Evolutionary conservation across 2,797 vertebrate genomes (phyloP), one percentile per base, ranked within the genome.

Genomic region (Megaceryle alcyon): DNA sequence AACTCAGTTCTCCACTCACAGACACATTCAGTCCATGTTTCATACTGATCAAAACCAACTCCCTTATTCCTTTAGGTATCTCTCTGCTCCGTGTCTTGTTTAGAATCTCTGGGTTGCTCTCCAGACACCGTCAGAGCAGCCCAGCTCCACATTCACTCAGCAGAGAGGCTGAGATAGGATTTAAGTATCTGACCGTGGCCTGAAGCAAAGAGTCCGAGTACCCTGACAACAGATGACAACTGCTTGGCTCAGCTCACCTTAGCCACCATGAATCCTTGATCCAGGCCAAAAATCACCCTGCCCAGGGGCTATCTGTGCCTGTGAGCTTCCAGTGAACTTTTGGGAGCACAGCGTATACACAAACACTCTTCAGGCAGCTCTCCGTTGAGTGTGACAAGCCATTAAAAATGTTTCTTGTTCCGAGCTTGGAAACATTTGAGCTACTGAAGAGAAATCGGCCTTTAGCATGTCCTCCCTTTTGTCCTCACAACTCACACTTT

Each of bases 391-490:
- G 19, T 86, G 85, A 66, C 88, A 95, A 63, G 86, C 41, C 77
- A 84, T 82, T 86, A 92, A 81, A 95, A 93, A 69, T 11, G 14
- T 69, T 71, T 65, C 86, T 86, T 59, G 20, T 83, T 94, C 57
- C 69, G 77, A 78, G 49, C 43, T 72, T 49, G 59, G 82, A 95
- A 95, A 83, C 15, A 61, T 54, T 81, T 83, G 88, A 95, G 79
- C 43, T 7, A 46, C 33, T 79, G 80, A 90, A 93, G 59, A 90
- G 70, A 92, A 94, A 94, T 88, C 91, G 70, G 83, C 33, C 71
- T 83, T 90, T 90, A 83, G 77, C 92, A 66, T 8, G 51, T 44
- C 63, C 35, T 65, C 63, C 25, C 51, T 65, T 60, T 41, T 65
- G 44, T 48, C 26, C 35, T 96, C 61, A 65, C 35, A 90, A 54